These are phyloP conservation scores for Lamellibrachia luymesi DNA, from an alignment of 1,140 invertebrate species.

Conservation along the genomic window DNA sequence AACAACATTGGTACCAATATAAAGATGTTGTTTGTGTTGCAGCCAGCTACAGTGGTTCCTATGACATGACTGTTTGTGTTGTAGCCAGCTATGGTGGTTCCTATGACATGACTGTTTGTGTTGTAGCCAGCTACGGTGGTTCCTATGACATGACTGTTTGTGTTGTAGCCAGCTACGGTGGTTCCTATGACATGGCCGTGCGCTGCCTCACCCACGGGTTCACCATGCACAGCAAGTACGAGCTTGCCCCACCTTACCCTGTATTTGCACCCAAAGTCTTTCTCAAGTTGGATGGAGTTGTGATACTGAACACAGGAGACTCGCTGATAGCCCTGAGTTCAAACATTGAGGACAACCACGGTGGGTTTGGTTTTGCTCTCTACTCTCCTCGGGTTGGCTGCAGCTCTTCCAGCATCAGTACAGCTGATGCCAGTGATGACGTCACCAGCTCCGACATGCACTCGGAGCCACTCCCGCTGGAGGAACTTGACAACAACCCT, in stretches of 20 bases:
- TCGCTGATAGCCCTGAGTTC: constrained; percentile 67
- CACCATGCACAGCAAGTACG: constrained; percentile 70
- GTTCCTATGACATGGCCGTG: constrained; percentile 51
- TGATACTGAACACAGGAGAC: constrained; percentile 72
- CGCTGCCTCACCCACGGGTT: constrained; percentile 69
- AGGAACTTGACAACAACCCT: background rate
- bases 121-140: background rate
- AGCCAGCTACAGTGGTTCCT: too few relatives aligned
- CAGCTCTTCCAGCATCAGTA: constrained; percentile 15
- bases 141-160: constrained; percentile 52
- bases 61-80: too few relatives aligned
- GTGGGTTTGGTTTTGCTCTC: constrained; percentile 19
- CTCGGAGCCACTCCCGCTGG: background rate
- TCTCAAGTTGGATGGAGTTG: constrained; percentile 66
- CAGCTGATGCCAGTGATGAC: background rate
- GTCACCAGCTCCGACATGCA: background rate
- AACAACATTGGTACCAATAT: too few relatives aligned
- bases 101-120: too few relatives aligned
- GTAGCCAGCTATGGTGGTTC: too few relatives aligned
- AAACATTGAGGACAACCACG: constrained; percentile 55
- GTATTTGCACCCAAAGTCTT: constrained; percentile 63
- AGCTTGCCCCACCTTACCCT: constrained; percentile 69
- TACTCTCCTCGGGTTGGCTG: constrained; percentile 20
- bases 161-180: background rate
- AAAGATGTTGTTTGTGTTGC: too few relatives aligned